A percentile compares a stretch with the other conserved stretches of the same genome.
These are phyloP conservation scores for Azorinus chamasolen DNA, from an alignment of 2,888 invertebrate genomes.

Conservation along the genomic window DNA sequence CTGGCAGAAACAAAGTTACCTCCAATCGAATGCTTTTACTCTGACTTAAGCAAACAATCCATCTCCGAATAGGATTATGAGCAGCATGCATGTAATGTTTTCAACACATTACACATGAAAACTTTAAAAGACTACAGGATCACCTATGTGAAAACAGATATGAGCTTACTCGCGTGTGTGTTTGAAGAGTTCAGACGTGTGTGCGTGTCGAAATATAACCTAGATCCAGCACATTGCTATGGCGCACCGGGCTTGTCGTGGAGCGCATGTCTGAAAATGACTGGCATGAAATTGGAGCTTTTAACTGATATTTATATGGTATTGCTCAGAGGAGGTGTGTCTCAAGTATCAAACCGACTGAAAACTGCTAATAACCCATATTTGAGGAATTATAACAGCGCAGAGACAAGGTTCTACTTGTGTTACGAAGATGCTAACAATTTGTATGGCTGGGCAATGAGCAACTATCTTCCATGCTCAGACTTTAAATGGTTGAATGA, in stretches of 20 bases:
- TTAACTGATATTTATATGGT: neutral
- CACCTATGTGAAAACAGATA: too few relatives aligned
- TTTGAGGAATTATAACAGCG: neutral
- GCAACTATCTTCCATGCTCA: constrained; percentile 16
- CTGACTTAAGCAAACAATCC: neutral
- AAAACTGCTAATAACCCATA: neutral
- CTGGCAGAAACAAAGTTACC: constrained; percentile 67
- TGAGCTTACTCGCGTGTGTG: too few relatives aligned
- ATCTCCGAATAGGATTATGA: too few relatives aligned
- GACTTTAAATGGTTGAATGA: constrained; percentile 27
- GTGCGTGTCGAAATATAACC: too few relatives aligned
- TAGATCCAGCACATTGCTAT: too few relatives aligned
- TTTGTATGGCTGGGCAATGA: constrained; percentile 22
- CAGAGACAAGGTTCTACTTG: neutral
- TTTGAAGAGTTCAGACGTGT: too few relatives aligned
- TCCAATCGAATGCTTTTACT: constrained; percentile 38
- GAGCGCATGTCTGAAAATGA: neutral
- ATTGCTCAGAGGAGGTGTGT: neutral
- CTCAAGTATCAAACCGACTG: neutral
- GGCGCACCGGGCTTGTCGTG: too few relatives aligned
- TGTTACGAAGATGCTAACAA: neutral
- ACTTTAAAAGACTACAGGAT: too few relatives aligned
- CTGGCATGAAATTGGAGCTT: neutral
- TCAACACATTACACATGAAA: too few relatives aligned
- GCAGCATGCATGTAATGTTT: too few relatives aligned